Evolutionary conservation across 37 sponge, comb jelly and placozoan species (phyloP).

Genomic region (Chondrosia reniformis): DNA sequence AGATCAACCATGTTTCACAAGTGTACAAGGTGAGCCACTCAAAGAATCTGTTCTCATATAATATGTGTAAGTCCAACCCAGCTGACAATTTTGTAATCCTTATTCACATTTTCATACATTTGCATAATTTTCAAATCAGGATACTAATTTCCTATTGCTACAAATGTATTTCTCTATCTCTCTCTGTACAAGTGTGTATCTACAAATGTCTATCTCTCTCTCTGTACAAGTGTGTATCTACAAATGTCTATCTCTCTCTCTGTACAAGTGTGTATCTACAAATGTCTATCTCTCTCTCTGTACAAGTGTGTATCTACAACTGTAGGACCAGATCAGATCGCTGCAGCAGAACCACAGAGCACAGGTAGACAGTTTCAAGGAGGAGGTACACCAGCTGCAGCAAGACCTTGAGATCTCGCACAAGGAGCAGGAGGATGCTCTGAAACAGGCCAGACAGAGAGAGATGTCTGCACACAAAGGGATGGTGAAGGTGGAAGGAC

Average conservation of each 20-base stretch:
- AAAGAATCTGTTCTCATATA: no score
- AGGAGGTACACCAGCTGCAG: conserved; percentile 33
- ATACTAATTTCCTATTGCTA: not conserved
- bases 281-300: conserved; percentile 1
- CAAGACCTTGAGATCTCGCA: conserved; percentile 4
- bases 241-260: not conserved
- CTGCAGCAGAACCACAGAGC: conserved; percentile 48
- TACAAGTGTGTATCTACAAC: not conserved
- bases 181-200: not conserved
- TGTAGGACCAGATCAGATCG: conserved; percentile 41
- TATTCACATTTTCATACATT: no score
- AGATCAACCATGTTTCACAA: conserved; percentile 36
- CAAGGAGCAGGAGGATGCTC: not conserved
- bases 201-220: not conserved
- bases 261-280: not conserved
- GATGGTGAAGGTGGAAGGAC: not conserved
- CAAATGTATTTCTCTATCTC: not conserved
- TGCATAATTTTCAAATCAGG: no score
- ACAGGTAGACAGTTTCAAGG: conserved; percentile 38
- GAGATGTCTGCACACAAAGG: not conserved
- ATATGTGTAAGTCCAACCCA: no score
- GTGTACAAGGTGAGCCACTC: conserved; percentile 50
- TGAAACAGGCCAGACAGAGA: not conserved
- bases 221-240: not conserved
- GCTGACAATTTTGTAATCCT: no score